Evolutionary conservation across 2,888 invertebrate genomes (phyloP).

Genomic region (Apocheima hispidaria): DNA sequence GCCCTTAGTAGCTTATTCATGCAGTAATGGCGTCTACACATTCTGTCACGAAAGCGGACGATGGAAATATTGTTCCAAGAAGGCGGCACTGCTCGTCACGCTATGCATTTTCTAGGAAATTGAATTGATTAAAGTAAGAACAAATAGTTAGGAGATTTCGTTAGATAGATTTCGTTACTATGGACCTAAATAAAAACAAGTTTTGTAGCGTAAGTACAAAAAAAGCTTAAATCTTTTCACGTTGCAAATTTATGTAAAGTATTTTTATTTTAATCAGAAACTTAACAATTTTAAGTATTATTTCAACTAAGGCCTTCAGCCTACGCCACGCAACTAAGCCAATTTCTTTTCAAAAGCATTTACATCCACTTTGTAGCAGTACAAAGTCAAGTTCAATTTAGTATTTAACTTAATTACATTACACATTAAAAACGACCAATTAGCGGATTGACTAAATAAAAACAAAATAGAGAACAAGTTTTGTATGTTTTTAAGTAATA

Average conservation of each 20-base stretch:
- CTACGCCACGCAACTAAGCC: background rate
- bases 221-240: too few species aligned
- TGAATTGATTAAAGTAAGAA: background rate
- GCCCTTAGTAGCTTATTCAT: slow-evolving; percentile 11
- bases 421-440: slow-evolving; percentile 15
- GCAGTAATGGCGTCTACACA: slow-evolving; percentile 1
- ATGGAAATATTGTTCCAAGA: slow-evolving; percentile 1
- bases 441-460: slow-evolving; percentile 1
- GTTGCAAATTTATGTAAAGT: too few species aligned
- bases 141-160: too few species aligned
- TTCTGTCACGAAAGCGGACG: slow-evolving; percentile 14
- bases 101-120: slow-evolving; percentile 6
- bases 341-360: background rate
- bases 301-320: background rate
- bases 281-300: background rate
- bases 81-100: slow-evolving; percentile 9
- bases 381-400: slow-evolving; percentile 7
- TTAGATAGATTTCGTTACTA: too few species aligned
- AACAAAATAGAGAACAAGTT: slow-evolving; percentile 10
- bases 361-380: slow-evolving; percentile 7
- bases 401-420: slow-evolving; percentile 2
- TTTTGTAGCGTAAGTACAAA: too few species aligned
- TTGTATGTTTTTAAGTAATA: slow-evolving; percentile 11
- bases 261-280: too few species aligned
- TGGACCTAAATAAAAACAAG: too few species aligned